Base-by-base conservation (phyloP, 2,888 invertebrate species). In the Tanypteryx hageni region DNA sequence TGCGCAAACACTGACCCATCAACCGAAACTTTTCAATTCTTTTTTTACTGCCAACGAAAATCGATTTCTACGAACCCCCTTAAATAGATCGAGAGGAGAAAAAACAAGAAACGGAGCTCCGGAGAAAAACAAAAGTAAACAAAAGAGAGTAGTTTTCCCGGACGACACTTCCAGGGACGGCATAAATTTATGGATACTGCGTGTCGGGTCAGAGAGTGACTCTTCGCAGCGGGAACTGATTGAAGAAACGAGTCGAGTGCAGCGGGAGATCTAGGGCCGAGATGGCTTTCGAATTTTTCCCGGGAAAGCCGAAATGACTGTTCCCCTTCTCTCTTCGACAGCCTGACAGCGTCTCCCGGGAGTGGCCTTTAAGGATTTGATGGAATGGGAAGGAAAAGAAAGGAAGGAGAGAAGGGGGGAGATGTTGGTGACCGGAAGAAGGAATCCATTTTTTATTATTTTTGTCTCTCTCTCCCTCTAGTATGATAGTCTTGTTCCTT, bases 171-270 rank as follows among this genome's bases (percentile, higher is more conserved):
- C 18, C 68, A 68, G 68, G 76, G 11, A 10, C 22, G 76, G 22
- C 76, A 76, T 76, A 76, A 76, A 76, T 76, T 76, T 27, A 76
- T 76, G 76, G 27, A 76, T 27, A 76, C 76, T 76, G 76, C 76
- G n/a, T 76, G 76, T 76, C 27, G 76, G 76, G 27, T 76, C 27
- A 27, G 22, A 76, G 76, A 76, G 22, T 0, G 76, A 76, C 27
- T 76, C 27, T 76, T 76, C 76, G 22, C 76, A 76, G 76, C 76
- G 27, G 76, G 76, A 22, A 14, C 22, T 10, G 76, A 76, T 76
- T 76, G 76, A 76, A 76, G 76, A 76, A 76, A 76, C 76, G 22
- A 14, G 76, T 76, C 22, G 27, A 18, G 7, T 76, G 27, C 76
- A 27, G 76, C 76, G 76, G 76, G 76, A 76, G 11, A 27, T 76